Conservation (phyloP, 2,888 invertebrate species). For the Agrypnus murinus region DNA sequence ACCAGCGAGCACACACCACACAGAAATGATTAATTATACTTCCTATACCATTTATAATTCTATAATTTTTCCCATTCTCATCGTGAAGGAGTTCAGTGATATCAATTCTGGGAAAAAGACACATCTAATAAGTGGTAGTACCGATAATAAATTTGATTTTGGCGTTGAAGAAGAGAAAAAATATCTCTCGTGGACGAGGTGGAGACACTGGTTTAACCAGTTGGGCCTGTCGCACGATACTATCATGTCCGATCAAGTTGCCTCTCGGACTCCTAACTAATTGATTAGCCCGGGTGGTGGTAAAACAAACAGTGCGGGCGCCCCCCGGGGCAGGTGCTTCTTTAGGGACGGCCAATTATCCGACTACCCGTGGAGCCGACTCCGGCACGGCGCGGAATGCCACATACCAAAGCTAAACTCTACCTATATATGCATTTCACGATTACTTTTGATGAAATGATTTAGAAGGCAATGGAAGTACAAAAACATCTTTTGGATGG, state of each 20-base stretch:
- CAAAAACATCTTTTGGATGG: background rate
- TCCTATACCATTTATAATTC: conserved; percentile 32
- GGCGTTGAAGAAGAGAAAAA: conserved; percentile 6
- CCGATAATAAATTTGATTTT: conserved; percentile 16
- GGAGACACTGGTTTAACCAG: conserved; percentile 45
- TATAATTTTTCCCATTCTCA: conserved; percentile 4
- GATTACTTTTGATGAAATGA: conserved; percentile 57
- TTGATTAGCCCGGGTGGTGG: conserved; percentile 59
- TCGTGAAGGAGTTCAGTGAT: conserved; percentile 16
- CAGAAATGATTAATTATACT: conserved; percentile 30
- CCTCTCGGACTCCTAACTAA: conserved; percentile 52
- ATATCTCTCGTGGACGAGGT: conserved; percentile 1
- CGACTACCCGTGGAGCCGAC: conserved; percentile 63
- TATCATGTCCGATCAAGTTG: conserved; percentile 50
- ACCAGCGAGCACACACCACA: conserved; percentile 2
- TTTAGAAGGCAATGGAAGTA: conserved; percentile 40
- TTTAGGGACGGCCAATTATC: conserved; percentile 67
- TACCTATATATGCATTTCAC: conserved; percentile 37
- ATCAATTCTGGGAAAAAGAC: conserved; percentile 19
- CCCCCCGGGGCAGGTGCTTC: conserved; percentile 65
- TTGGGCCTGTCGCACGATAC: conserved; percentile 38
- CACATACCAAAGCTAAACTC: conserved; percentile 44
- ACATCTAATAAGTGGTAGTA: conserved; percentile 12
- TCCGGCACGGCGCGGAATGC: conserved; percentile 63
- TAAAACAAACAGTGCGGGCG: conserved; percentile 64